phyloP scores from a whole-genome alignment of 2,797 vertebrate genomes.

The Sparidentex hasta region DNA sequence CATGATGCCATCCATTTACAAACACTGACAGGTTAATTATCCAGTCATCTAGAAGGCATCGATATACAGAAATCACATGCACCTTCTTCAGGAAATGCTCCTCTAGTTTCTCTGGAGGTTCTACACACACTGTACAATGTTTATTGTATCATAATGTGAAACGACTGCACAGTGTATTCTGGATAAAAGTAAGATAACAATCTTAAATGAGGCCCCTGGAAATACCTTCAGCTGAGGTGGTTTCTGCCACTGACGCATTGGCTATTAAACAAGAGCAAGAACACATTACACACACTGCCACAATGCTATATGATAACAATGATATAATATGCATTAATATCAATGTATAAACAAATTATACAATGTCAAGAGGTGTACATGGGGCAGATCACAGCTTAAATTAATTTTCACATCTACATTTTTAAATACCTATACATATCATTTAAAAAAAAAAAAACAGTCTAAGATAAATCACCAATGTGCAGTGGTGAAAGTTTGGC shows the following conservation, averaged over 20 bases:
- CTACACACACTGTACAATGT: constrained; percentile 46
- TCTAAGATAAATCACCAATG: constrained; percentile 74
- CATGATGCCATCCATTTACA: constrained; percentile 40
- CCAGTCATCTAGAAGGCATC: constrained; percentile 48
- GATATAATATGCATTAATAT: constrained; percentile 65
- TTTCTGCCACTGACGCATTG: constrained; percentile 45
- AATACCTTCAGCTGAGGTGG: constrained; percentile 41
- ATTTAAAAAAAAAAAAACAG: constrained; percentile 52
- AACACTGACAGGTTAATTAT: constrained; percentile 45
- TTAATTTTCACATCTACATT: constrained; percentile 76
- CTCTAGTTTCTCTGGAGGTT: constrained; percentile 29
- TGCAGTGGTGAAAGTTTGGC: constrained; percentile 81
- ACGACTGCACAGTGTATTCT: constrained; percentile 68
- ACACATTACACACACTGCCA: constrained; percentile 62
- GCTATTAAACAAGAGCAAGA: constrained; percentile 60
- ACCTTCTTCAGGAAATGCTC: constrained; percentile 51
- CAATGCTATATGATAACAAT: constrained; percentile 46
- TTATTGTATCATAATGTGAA: constrained; percentile 46
- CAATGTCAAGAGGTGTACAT: constrained; percentile 66
- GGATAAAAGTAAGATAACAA: constrained; percentile 56
- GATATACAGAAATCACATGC: constrained; percentile 51
- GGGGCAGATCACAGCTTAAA: constrained; percentile 78
- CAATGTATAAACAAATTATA: constrained; percentile 65
- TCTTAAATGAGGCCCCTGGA: constrained; percentile 42
- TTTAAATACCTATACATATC: constrained; percentile 75